Base-by-base conservation (phyloP, 2,888 invertebrate genomes). In the Zootermopsis nevadensis region DNA sequence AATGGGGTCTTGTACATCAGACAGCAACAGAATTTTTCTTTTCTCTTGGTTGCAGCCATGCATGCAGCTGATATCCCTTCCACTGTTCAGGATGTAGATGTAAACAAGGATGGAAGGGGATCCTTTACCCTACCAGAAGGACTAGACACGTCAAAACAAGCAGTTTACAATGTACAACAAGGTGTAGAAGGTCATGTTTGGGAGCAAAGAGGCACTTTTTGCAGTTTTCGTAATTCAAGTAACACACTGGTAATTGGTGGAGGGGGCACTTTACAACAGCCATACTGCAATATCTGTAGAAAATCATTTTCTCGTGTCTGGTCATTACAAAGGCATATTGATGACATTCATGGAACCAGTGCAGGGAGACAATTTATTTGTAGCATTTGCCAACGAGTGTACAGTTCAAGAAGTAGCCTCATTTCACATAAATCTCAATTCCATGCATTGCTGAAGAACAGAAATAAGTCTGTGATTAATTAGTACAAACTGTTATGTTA, bases 261-360 rank as follows among this genome's bases (percentile, higher is more conserved):
- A 30, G 22, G 77, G 77, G 77, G 77, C 2, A 33, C 19, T 33
- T 19, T 55, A 31, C 77, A 30, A 2, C 53, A 48, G 35, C 77
- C 77, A 19, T 77, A 31, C 33, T 77, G 77, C 81, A 72, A 67
- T 76, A 76, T 80, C 66, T 84, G 84, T 53, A 60, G 80, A 60
- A 84, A 84, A 82, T 84, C 84, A 33, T 84, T 84, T 79, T 81
- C 82, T 30, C 82, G 84, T 38, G 77, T 77, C 60, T 84, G 84
- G 84, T 84, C 84, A 48, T 79, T 84, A 33, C 84, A 84, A 38
- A 80, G 84, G 77, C 84, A 84, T 38, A 80, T 84, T n/a, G 84
- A 84, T 66, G 84, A 84, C 72, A 82, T 84, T 48, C 84, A 84
- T 77, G 76, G 84, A 42, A 60, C 76, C 38, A 42, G 77, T 33